These are phyloP conservation scores for Ceyx erithaca DNA, from an alignment of 2,797 vertebrate genomes.

Conservation along the genomic window DNA sequence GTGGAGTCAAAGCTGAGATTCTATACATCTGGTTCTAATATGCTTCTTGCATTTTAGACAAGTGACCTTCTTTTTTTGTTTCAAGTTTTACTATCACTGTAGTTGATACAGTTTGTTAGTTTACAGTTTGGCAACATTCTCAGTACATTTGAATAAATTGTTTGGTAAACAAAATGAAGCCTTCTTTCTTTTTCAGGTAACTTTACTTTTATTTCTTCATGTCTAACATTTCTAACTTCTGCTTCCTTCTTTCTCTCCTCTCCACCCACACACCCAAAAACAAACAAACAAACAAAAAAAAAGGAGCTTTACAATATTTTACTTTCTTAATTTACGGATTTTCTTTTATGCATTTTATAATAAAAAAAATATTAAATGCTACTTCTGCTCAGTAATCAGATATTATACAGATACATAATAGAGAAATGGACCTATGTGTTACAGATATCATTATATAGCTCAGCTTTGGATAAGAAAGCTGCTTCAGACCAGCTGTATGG, in stretches of 20 bases:
- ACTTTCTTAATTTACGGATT: background rate
- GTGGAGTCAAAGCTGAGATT: slow-evolving; percentile 77
- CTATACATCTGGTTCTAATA: slow-evolving; percentile 81
- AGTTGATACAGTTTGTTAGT: slow-evolving; percentile 36
- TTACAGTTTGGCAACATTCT: slow-evolving; percentile 4
- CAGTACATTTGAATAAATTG: background rate
- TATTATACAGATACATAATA: background rate
- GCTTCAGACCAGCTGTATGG: slow-evolving; percentile 16
- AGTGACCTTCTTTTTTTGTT: slow-evolving; percentile 71
- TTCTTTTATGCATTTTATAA: background rate
- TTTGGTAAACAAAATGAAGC: slow-evolving; percentile 1
- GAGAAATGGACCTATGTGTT: background rate
- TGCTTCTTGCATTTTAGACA: slow-evolving; percentile 67
- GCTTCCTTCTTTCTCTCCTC: background rate
- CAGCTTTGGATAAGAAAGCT: slow-evolving; percentile 47
- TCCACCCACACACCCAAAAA: rapidly evolving
- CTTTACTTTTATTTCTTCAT: background rate
- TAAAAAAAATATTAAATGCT: background rate
- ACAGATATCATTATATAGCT: slow-evolving; percentile 6
- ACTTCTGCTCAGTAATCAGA: slow-evolving; percentile 34
- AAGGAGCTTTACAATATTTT: background rate
- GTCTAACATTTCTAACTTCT: background rate
- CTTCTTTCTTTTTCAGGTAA: slow-evolving; percentile 4
- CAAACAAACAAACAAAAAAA: rapidly evolving
- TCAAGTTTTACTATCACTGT: slow-evolving; percentile 60